Conservation (phyloP, 2,113 vertebrate genomes). For the Tapirus terrestris region DNA sequence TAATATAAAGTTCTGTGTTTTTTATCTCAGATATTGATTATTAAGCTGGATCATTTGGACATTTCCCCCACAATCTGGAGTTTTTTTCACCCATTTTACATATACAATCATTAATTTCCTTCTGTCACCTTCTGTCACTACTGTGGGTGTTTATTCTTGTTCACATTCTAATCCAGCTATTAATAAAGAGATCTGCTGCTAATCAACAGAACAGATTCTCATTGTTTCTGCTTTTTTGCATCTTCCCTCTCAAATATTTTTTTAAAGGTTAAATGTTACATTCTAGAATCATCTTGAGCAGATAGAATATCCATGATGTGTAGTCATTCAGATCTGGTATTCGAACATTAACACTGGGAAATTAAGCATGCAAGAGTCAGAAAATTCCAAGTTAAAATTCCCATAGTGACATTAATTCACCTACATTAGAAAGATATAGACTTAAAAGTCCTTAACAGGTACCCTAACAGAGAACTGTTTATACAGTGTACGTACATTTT, state of each 20-base stretch:
- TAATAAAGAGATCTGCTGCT: not conserved
- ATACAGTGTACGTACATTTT: not conserved
- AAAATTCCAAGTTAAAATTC: not conserved
- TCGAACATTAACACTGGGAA: not conserved
- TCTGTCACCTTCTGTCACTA: not conserved
- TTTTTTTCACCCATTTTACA: not conserved
- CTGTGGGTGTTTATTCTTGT: not conserved
- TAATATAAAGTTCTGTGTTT: not conserved
- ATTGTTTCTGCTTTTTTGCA: not conserved
- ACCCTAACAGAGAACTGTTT: not conserved
- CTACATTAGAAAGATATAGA: not conserved
- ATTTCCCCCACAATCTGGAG: not conserved
- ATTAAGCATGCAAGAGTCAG: not conserved
- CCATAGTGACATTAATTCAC: not conserved
- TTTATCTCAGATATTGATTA: not conserved
- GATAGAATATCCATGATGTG: not conserved
- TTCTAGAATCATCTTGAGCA: conserved; percentile 30
- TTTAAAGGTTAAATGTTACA: not conserved
- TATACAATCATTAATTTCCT: not conserved
- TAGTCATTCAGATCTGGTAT: not conserved
- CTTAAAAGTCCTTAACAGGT: not conserved
- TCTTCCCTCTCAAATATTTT: not conserved
- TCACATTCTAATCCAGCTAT: not conserved
- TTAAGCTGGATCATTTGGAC: not conserved
- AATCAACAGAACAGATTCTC: not conserved